A percentile compares a stretch with the other conserved stretches of the same genome.
These are phyloP conservation scores for Pomatorhinus ruficollis DNA, from an alignment of 2,113 vertebrate species.

Conservation along the genomic window DNA sequence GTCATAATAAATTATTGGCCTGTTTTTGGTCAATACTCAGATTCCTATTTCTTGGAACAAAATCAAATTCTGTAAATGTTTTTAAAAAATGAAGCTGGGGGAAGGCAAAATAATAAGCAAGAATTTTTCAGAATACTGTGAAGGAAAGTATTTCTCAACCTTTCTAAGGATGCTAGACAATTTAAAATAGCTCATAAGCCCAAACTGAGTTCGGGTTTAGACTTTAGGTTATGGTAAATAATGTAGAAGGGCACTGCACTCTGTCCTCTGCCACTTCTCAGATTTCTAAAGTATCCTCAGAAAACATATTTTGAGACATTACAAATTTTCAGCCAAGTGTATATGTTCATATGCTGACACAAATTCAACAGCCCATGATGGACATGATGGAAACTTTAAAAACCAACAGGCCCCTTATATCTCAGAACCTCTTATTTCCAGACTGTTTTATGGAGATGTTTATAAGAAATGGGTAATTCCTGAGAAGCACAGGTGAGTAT, in stretches of 20 bases:
- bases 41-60: neutral
- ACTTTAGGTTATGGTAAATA: neutral
- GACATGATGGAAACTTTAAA: neutral
- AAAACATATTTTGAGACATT: neutral
- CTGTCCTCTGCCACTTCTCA: neutral
- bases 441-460: neutral
- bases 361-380: neutral
- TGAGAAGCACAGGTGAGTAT: neutral
- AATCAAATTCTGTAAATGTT: neutral
- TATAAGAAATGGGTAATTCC: neutral
- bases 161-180: neutral
- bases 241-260: neutral
- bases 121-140: neutral
- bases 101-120: neutral
- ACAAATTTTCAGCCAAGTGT: neutral
- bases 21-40: neutral
- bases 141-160: neutral
- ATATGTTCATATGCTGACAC: neutral
- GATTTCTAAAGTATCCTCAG: neutral
- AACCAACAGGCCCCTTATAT: neutral
- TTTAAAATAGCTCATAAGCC: neutral
- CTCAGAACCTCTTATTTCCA: neutral
- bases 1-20: neutral
- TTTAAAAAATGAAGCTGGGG: neutral
- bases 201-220: neutral